These are phyloP conservation scores for Chironomus tentans DNA, from an alignment of 2,888 invertebrate species.

Conservation along the genomic window DNA sequence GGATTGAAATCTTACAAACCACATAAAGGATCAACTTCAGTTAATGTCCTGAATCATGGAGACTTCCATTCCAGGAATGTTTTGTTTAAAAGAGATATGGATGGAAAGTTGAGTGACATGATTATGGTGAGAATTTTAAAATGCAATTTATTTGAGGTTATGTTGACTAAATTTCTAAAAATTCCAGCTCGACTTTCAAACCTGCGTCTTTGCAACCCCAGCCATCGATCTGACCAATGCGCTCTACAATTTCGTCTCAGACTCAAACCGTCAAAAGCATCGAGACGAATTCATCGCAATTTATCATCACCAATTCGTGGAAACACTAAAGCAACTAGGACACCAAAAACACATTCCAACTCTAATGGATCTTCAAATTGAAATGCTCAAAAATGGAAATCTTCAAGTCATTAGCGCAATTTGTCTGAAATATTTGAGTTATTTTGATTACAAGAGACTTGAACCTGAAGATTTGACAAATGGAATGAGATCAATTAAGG, in stretches of 20 bases:
- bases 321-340: constrained; percentile 25
- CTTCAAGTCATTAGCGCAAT: constrained; percentile 20
- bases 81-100: constrained; percentile 36
- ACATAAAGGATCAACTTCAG: constrained; percentile 28
- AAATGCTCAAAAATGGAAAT: constrained; percentile 27
- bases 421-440: neutral
- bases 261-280: constrained; percentile 19
- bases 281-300: constrained; percentile 27
- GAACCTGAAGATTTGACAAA: neutral
- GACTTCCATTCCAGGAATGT: constrained; percentile 42
- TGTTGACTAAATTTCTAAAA: neutral
- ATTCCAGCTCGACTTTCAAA: constrained; percentile 29
- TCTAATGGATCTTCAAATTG: constrained; percentile 27
- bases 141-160: no score
- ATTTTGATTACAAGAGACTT: neutral
- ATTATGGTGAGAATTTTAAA: constrained; percentile 33
- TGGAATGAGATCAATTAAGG: neutral
- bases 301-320: constrained; percentile 27
- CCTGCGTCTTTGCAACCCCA: constrained; percentile 28
- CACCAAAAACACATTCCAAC: constrained; percentile 23
- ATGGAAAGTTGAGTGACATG: constrained; percentile 36
- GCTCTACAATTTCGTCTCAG: constrained; percentile 19
- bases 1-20: constrained; percentile 14
- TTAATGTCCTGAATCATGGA: constrained; percentile 42
- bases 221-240: constrained; percentile 28